Evolutionary conservation across 1,140 invertebrate genomes (phyloP).

Genomic region (Galleria mellonella): DNA sequence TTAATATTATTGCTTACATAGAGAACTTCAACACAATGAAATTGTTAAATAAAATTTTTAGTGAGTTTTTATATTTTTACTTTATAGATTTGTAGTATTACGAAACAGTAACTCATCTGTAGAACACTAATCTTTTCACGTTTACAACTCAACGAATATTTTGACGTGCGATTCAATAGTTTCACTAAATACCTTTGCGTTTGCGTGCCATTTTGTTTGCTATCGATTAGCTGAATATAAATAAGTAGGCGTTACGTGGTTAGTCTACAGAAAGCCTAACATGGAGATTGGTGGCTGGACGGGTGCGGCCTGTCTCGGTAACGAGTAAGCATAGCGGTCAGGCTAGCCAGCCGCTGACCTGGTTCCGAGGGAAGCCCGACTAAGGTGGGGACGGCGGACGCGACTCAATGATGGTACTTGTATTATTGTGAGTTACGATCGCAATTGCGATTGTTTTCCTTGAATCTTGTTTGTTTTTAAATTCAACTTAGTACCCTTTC

Average conservation of each 20-base stretch:
- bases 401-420: background rate
- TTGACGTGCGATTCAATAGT: background rate
- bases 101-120: too few relatives aligned
- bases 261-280: conserved; percentile 31
- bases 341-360: conserved; percentile 53
- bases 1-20: too few relatives aligned
- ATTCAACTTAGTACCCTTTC: too few relatives aligned
- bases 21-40: too few relatives aligned
- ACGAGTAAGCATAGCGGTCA: conserved; percentile 40
- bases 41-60: too few relatives aligned
- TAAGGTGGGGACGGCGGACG: conserved; percentile 29
- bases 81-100: too few relatives aligned
- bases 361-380: conserved; percentile 55
- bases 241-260: conserved; percentile 37
- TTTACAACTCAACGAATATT: too few relatives aligned
- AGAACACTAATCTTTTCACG: too few relatives aligned
- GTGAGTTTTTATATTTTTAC: too few relatives aligned
- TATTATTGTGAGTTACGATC: too few relatives aligned
- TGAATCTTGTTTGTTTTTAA: too few relatives aligned
- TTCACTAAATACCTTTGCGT: conserved; percentile 7
- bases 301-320: conserved; percentile 30
- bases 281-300: conserved; percentile 22
- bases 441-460: too few relatives aligned
- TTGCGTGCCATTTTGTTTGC: conserved; percentile 20
- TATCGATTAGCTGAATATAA: conserved; percentile 28